phyloP scores from a whole-genome alignment of 2,113 vertebrate genomes.

The Protobothrops flavoviridis region DNA sequence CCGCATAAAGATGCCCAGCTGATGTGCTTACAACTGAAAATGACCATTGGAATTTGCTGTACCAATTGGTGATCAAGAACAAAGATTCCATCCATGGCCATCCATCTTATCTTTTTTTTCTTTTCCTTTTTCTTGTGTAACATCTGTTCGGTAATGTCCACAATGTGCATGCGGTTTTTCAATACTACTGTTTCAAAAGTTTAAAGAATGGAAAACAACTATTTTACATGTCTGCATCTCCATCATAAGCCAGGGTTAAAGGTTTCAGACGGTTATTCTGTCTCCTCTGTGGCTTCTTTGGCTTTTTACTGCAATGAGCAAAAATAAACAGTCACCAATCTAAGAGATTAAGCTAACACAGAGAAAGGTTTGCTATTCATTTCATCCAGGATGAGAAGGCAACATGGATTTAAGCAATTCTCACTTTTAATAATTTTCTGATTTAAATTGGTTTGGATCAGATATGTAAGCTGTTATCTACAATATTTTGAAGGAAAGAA shows the following conservation, averaged over 20 bases:
- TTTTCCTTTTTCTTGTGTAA: conserved; percentile 40
- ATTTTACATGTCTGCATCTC: conserved; percentile 94
- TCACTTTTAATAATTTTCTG: neutral
- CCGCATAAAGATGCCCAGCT: conserved; percentile 47
- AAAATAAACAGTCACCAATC: conserved; percentile 46
- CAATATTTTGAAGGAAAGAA: neutral
- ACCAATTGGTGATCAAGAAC: conserved; percentile 41
- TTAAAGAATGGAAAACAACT: conserved; percentile 39
- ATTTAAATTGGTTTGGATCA: conserved; percentile 6
- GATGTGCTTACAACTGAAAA: conserved; percentile 37
- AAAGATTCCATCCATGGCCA: conserved; percentile 48
- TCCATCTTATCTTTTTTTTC: conserved; percentile 47
- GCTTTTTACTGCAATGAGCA: conserved; percentile 89
- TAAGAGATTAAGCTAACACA: neutral
- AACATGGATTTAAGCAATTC: neutral
- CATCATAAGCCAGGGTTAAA: conserved; percentile 96
- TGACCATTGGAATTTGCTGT: conserved; percentile 55
- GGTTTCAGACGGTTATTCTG: conserved; percentile 97
- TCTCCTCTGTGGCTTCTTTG: conserved; percentile 97
- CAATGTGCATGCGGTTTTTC: conserved; percentile 53
- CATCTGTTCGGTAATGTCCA: conserved; percentile 53
- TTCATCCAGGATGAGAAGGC: conserved; percentile 2
- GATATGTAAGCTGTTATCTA: neutral
- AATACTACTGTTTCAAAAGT: conserved; percentile 48
- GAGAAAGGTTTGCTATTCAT: neutral